These are phyloP conservation scores for Thaleichthys pacificus DNA, from an alignment of 2,797 vertebrate species.

Conservation along the genomic window DNA sequence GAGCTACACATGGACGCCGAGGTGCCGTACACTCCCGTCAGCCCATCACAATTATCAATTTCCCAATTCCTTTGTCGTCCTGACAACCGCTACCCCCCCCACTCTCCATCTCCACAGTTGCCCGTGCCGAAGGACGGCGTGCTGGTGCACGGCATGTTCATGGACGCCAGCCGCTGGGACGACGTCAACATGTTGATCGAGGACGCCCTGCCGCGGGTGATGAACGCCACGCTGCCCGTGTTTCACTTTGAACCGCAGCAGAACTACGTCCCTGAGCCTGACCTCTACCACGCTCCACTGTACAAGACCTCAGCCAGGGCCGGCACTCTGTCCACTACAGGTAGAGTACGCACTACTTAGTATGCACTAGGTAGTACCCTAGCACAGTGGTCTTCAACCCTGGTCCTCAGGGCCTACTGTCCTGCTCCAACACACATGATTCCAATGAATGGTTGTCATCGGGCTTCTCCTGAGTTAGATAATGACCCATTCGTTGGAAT, in stretches of 20 bases:
- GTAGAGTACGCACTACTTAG: conserved; percentile 43
- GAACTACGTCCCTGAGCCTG: conserved; percentile 70
- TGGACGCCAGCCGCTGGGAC: conserved; percentile 81
- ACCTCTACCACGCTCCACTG: conserved; percentile 76
- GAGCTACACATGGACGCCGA: conserved; percentile 76
- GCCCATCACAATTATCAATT: background rate
- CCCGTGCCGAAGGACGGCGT: conserved; percentile 74
- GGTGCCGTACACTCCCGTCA: conserved; percentile 52
- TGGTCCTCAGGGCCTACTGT: no score
- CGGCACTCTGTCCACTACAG: conserved; percentile 81
- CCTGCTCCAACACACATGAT: no score
- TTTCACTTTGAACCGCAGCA: conserved; percentile 86
- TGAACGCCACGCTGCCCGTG: conserved; percentile 77
- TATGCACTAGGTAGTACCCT: background rate
- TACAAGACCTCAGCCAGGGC: conserved; percentile 82
- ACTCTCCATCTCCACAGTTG: conserved; percentile 63
- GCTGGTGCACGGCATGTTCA: conserved; percentile 81
- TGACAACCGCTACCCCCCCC: background rate
- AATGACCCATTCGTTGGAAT: no score
- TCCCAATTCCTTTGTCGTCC: background rate
- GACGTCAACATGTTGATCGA: conserved; percentile 75
- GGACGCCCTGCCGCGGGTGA: conserved; percentile 73
- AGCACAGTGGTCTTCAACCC: no score
- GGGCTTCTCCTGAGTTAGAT: no score
- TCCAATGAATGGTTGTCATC: no score